A percentile compares a stretch with the other conserved stretches of the same genome.
These are phyloP conservation scores for Larimichthys polyactis DNA, from an alignment of 2,113 vertebrate genomes.

Conservation along the genomic window DNA sequence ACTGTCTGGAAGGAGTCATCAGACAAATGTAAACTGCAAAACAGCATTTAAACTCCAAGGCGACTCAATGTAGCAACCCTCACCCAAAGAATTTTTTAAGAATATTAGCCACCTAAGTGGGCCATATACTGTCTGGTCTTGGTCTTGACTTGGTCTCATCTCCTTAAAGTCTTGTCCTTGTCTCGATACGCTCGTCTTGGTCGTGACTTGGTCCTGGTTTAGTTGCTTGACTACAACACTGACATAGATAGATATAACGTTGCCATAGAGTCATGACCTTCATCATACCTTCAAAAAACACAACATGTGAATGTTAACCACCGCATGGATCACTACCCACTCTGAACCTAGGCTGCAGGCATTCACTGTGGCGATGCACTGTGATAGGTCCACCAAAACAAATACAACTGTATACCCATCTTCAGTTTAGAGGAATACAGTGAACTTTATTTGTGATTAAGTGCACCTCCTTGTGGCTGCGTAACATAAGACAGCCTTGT, in stretches of 20 bases:
- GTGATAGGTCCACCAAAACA: background rate
- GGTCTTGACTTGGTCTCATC: too few species aligned
- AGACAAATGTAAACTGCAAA: too few species aligned
- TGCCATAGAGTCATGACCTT: background rate
- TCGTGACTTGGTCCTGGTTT: too few species aligned
- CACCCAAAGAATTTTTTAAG: too few species aligned
- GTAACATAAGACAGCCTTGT: background rate
- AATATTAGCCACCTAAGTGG: too few species aligned
- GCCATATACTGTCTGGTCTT: background rate
- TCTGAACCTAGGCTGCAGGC: background rate
- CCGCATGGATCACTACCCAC: too few species aligned
- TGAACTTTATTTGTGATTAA: conserved; percentile 1
- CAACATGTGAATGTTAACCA: background rate
- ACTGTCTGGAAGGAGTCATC: too few species aligned
- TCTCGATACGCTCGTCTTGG: background rate
- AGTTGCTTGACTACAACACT: too few species aligned
- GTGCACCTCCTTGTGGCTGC: conserved; percentile 74
- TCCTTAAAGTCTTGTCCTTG: too few species aligned
- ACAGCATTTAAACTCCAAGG: too few species aligned
- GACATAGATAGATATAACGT: background rate
- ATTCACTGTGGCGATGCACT: background rate
- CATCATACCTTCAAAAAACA: background rate
- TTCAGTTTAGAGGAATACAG: background rate
- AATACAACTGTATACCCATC: background rate
- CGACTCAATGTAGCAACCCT: too few species aligned